Conservation (phyloP, 1,140 invertebrate genomes). For the Cyphomyrmex costatus region DNA sequence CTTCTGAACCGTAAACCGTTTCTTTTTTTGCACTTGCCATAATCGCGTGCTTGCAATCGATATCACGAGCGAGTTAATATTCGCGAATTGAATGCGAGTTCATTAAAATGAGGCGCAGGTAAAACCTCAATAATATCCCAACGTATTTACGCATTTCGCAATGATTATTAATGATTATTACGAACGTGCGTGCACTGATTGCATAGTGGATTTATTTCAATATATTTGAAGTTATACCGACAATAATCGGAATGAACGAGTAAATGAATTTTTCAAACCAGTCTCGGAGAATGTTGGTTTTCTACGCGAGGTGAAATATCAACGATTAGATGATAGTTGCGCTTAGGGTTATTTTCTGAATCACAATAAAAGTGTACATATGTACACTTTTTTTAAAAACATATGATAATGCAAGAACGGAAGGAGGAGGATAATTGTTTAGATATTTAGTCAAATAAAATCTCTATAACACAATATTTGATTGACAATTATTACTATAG, state of each 20-base stretch:
- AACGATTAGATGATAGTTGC: slow-evolving; percentile 2
- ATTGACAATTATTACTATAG: no score
- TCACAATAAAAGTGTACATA: no score
- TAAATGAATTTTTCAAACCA: not conserved
- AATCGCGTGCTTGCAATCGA: not conserved
- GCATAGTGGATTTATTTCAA: not conserved
- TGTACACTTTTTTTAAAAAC: no score
- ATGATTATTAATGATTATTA: slow-evolving; percentile 4
- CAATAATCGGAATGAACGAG: not conserved
- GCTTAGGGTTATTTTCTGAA: no score
- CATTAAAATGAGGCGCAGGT: not conserved
- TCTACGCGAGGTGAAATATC: not conserved
- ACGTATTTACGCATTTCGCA: not conserved
- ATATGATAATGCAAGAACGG: no score
- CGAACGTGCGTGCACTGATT: not conserved
- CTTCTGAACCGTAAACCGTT: not conserved
- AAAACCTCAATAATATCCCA: not conserved
- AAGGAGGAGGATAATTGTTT: no score
- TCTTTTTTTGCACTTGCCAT: not conserved
- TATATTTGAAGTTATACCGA: not conserved
- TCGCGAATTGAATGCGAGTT: not conserved
- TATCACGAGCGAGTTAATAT: slow-evolving; percentile 9
- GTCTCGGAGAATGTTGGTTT: not conserved
- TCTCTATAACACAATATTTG: no score
- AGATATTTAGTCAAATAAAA: no score